Conservation (phyloP, 2,113 vertebrate species). For the Hucho hucho region DNA sequence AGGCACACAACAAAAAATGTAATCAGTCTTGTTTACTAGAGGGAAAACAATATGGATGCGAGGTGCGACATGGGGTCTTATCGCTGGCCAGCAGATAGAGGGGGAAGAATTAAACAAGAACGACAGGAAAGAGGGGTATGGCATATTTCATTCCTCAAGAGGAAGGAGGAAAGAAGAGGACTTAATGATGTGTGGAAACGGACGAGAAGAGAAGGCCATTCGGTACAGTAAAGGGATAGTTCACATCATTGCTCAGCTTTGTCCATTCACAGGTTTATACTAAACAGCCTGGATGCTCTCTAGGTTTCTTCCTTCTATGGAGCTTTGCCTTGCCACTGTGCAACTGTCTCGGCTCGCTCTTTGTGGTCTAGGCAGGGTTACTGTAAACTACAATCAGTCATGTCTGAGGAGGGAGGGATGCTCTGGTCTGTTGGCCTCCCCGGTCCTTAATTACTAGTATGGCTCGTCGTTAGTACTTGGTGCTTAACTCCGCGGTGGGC, state of each 20-base stretch:
- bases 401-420: too few relatives aligned
- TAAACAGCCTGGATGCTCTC: too few relatives aligned
- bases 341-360: slow-evolving; percentile 10
- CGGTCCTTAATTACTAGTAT: slow-evolving; percentile 63
- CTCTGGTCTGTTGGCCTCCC: not conserved
- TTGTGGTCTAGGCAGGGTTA: slow-evolving; percentile 22
- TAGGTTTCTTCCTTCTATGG: too few relatives aligned
- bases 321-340: too few relatives aligned
- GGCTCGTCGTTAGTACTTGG: slow-evolving; percentile 67
- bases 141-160: slow-evolving; percentile 39
- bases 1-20: slow-evolving; percentile 39
- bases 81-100: slow-evolving; percentile 37
- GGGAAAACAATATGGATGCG: slow-evolving; percentile 59
- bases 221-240: too few relatives aligned
- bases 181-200: slow-evolving; percentile 4
- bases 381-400: slow-evolving; percentile 45
- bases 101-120: slow-evolving; percentile 44
- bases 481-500: slow-evolving; percentile 66
- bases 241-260: too few relatives aligned
- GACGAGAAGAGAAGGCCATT: too few relatives aligned
- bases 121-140: slow-evolving; percentile 18
- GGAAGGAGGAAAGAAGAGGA: not conserved
- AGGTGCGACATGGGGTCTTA: slow-evolving; percentile 31
- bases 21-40: slow-evolving; percentile 70
- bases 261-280: too few relatives aligned